A percentile compares a stretch with the other conserved stretches of the same genome.
Evolutionary conservation across 2,888 invertebrate genomes (phyloP).

Genomic region (Pimpla rufipes): DNA sequence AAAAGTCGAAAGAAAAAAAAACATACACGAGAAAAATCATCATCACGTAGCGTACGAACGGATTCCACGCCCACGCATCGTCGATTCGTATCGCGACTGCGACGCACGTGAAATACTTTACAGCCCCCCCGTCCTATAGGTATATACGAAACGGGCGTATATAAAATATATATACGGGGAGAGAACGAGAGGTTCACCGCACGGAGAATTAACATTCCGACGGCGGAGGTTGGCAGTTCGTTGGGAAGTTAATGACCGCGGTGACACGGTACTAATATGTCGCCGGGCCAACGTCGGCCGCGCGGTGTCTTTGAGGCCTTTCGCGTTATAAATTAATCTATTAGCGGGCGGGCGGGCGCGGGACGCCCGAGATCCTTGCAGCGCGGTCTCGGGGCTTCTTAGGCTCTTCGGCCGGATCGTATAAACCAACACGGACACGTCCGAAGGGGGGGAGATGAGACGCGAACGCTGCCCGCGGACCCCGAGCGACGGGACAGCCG

Average conservation of each 20-base stretch:
- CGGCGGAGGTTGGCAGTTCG: slow-evolving; percentile 73
- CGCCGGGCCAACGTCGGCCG: slow-evolving; percentile 73
- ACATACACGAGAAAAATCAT: slow-evolving; percentile 21
- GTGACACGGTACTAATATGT: slow-evolving; percentile 83
- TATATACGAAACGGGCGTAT: slow-evolving; percentile 30
- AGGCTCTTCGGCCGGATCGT: slow-evolving; percentile 1
- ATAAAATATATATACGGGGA: slow-evolving; percentile 32
- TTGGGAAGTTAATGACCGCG: slow-evolving; percentile 79
- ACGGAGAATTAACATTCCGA: slow-evolving; percentile 80
- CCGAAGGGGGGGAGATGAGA: neutral
- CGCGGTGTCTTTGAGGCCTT: slow-evolving; percentile 83
- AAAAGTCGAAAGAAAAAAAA: slow-evolving; percentile 34
- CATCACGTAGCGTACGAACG: slow-evolving; percentile 38
- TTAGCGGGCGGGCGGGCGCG: slow-evolving; percentile 78
- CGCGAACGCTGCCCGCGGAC: slow-evolving; percentile 34
- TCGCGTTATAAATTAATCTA: slow-evolving; percentile 85
- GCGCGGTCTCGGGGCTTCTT: slow-evolving; percentile 11
- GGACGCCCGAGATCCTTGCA: slow-evolving; percentile 61
- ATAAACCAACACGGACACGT: neutral
- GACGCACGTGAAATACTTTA: slow-evolving; percentile 57
- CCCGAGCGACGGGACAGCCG: slow-evolving; percentile 63
- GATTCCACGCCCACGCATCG: slow-evolving; percentile 65
- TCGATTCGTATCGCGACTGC: slow-evolving; percentile 54
- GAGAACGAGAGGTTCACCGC: slow-evolving; percentile 45
- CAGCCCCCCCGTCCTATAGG: neutral